These are phyloP conservation scores for Amorpha juglandis DNA, from an alignment of 2,888 invertebrate species.

Conservation along the genomic window DNA sequence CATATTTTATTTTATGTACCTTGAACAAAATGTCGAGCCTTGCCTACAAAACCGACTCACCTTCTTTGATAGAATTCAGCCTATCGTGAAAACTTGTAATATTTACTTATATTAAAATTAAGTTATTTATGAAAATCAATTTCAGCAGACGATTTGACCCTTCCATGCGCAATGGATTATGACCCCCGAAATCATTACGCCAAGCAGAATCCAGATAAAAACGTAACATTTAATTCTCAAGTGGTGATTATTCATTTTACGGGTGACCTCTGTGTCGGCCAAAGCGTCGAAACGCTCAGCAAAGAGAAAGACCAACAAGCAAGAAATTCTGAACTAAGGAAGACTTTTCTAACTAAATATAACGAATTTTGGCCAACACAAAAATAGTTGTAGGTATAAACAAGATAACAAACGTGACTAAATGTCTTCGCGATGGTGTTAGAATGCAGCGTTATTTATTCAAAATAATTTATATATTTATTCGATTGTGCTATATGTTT, in stretches of 20 bases:
- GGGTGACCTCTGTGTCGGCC: constrained; percentile 81
- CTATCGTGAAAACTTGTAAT: too few species aligned
- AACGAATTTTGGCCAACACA: constrained; percentile 79
- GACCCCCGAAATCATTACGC: constrained; percentile 60
- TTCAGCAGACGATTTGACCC: constrained; percentile 58
- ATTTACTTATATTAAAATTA: too few species aligned
- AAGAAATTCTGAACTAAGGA: constrained; percentile 85
- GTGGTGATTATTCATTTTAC: constrained; percentile 86
- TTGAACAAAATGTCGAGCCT: too few species aligned
- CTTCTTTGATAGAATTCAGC: too few species aligned
- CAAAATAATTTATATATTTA: constrained; percentile 10
- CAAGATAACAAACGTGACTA: not conserved
- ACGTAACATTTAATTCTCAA: constrained; percentile 81
- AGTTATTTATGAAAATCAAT: constrained; percentile 23
- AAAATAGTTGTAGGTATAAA: constrained; percentile 52
- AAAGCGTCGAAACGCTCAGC: constrained; percentile 85
- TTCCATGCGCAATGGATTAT: constrained; percentile 67
- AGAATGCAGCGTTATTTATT: constrained; percentile 14
- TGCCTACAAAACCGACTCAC: too few species aligned
- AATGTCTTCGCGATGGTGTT: constrained; percentile 8
- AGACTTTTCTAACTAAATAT: constrained; percentile 79
- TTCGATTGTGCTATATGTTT: constrained; percentile 12
- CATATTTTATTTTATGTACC: too few species aligned
- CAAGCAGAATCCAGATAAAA: constrained; percentile 72
- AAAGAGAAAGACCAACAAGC: constrained; percentile 87